Evolutionary conservation across 2,888 invertebrate species (phyloP).

Genomic region (Sycophila texana): DNA sequence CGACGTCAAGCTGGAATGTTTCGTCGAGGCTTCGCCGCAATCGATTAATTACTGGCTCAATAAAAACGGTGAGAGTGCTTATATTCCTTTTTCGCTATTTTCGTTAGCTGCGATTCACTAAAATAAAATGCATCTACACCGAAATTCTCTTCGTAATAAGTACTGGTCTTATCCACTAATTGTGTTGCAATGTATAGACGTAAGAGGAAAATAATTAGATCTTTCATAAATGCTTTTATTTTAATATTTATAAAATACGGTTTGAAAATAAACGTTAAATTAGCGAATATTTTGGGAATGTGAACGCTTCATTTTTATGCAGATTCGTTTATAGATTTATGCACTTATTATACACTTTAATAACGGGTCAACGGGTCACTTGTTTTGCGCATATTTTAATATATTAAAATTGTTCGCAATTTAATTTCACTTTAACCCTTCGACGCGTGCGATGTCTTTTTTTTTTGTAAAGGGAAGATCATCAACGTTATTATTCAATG

Average conservation of each 20-base stretch:
- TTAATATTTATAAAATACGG: no score
- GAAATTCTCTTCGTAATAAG: not conserved
- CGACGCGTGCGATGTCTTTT: not conserved
- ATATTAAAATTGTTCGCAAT: not conserved
- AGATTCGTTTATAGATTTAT: no score
- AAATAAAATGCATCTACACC: constrained; percentile 35
- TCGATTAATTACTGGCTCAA: constrained; percentile 94
- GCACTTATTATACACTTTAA: not conserved
- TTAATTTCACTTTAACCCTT: constrained; percentile 11
- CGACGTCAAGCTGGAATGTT: constrained; percentile 91
- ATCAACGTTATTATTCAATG: no score
- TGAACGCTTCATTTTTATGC: no score
- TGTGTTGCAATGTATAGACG: no score
- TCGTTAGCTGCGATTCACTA: no score
- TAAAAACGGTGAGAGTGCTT: constrained; percentile 84
- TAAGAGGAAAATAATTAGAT: no score
- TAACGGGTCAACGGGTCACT: not conserved
- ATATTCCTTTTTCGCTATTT: not conserved
- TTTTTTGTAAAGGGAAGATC: not conserved
- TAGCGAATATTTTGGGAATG: no score
- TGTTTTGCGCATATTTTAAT: not conserved
- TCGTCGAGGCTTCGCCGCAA: constrained; percentile 92
- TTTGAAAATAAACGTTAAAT: no score
- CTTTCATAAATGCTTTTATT: no score
- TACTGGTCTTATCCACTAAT: no score